Evolutionary conservation across 1,140 invertebrate species (phyloP).

Genomic region (Bombus haemorrhoidalis): DNA sequence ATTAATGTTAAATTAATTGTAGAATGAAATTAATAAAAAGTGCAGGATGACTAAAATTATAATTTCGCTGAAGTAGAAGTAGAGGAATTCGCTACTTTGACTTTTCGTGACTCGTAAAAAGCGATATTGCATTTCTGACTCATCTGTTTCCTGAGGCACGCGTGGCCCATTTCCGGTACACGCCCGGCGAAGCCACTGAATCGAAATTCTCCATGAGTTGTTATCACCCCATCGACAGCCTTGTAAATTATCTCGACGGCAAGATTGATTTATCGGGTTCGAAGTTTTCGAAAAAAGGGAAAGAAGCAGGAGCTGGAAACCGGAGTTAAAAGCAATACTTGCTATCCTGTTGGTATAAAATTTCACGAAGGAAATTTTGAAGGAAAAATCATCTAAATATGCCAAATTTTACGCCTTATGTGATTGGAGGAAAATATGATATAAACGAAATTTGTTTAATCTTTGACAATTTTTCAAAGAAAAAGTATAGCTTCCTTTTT

Average conservation of each 20-base stretch:
- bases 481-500: too few species aligned
- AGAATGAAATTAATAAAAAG: too few species aligned
- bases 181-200: not conserved
- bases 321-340: not conserved
- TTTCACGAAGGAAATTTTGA: too few species aligned
- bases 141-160: not conserved
- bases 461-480: too few species aligned
- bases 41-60: not conserved
- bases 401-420: too few species aligned
- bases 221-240: not conserved
- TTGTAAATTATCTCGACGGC: not conserved
- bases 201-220: not conserved
- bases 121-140: not conserved
- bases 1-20: too few species aligned
- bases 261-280: not conserved
- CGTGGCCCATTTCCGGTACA: not conserved
- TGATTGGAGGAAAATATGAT: too few species aligned
- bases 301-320: not conserved
- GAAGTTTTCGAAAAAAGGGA: not conserved
- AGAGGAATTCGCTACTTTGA: not conserved
- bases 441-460: too few species aligned
- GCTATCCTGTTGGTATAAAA: too few species aligned
- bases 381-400: too few species aligned
- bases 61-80: not conserved
- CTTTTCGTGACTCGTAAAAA: not conserved